Evolutionary conservation across 2,113 vertebrate species (phyloP), one percentile per base, ranked within the genome.

Genomic region (Apteryx owenii): DNA sequence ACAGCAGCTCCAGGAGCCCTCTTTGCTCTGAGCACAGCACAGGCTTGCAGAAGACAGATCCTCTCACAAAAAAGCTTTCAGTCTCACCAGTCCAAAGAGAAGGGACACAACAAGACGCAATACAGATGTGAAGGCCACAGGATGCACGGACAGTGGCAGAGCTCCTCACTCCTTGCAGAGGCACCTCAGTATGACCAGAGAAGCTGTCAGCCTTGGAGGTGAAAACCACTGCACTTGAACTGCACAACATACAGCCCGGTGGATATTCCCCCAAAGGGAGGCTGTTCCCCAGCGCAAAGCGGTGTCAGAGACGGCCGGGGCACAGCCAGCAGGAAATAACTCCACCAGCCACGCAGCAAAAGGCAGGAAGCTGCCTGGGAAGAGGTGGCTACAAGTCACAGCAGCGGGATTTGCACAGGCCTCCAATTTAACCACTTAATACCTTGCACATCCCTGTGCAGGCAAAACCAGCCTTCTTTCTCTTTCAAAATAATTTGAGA

Each of bases 201-300:
- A 42, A 1, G 2, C 19, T 20, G 16, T 31, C 54, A 86, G 54
- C 42, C 68, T 84, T 62, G 2, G n/a, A 81, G 20, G 40, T 0
- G 2, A 46, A 64, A 31, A 42, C 7, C 5, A 5, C 38, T 4
- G 36, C 2, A 0, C 25, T 51, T 33, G 36, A 15, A 28, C 42
- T 22, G 61, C 50, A 60, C 18, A 9, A 18, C 1, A 1, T 12
- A 33, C 51, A 68, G 70, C n/a, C 0, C 0, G 60, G 14, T 5
- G 64, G 53, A 42, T 0, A 1, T 25, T 54, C 56, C n/a, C 25
- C 33, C 62, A 64, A 7, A 0, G 5, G 15, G 22, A 77, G 31
- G 25, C 58, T 80, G 12, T 50, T 70, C 38, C 29, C 31, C 2
- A 0, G 6, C 0, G 0, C 16, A 23, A 58, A 65, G 44, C 9